phyloP scores from a whole-genome alignment of 2,888 invertebrate species.

The Schizotus pectinicornis region DNA sequence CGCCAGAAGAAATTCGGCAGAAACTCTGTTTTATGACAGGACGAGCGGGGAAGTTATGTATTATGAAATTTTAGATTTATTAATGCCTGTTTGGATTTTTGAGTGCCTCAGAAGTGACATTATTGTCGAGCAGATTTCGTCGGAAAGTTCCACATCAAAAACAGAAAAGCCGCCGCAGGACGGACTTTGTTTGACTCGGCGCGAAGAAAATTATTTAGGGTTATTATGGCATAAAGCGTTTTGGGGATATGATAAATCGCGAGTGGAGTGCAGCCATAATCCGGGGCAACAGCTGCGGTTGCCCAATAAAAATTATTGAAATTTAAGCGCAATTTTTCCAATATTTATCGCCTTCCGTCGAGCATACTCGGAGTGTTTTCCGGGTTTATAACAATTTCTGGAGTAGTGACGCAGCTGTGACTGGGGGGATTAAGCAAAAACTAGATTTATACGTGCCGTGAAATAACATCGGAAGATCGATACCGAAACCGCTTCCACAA shows the following conservation, averaged over 20 bases:
- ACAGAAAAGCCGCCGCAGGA: no score
- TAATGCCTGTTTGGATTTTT: conserved; percentile 36
- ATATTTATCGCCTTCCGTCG: no score
- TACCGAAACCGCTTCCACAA: conserved; percentile 9
- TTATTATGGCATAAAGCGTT: not conserved
- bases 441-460: conserved; percentile 38
- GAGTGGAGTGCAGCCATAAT: not conserved
- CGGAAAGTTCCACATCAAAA: no score
- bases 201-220: not conserved
- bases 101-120: no score
- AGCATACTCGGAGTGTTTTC: no score
- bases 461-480: conserved; percentile 42
- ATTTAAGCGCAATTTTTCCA: no score
- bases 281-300: not conserved
- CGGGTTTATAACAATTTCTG: no score
- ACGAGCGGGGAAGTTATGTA: conserved; percentile 38
- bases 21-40: conserved; percentile 41
- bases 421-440: no score
- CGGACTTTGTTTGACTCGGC: no score
- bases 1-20: conserved; percentile 39
- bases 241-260: not conserved
- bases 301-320: not conserved
- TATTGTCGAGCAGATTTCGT: no score
- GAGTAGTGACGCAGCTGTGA: no score
- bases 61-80: conserved; percentile 48